Conservation (phyloP, 2,888 invertebrate genomes). For the Leptarthrus brevirostris region DNA sequence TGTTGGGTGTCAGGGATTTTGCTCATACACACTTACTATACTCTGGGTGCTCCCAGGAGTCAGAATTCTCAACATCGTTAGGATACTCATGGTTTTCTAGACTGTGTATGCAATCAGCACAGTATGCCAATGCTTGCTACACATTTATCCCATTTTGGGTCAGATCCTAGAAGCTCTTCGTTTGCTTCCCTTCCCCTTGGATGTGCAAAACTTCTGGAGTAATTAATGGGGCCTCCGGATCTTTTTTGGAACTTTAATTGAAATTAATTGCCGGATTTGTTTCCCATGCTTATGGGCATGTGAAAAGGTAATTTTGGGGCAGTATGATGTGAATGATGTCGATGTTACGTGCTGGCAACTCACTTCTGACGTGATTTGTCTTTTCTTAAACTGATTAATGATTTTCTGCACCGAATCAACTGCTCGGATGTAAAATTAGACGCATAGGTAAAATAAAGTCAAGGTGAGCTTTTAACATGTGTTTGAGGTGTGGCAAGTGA, state of each 20-base stretch:
- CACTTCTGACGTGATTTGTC: constrained; percentile 42
- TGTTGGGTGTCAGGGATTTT: constrained; percentile 28
- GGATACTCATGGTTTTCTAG: too few species aligned
- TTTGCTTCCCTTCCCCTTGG: constrained; percentile 6
- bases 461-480: neutral
- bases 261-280: constrained; percentile 53
- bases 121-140: constrained; percentile 1
- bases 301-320: constrained; percentile 42
- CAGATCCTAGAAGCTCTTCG: neutral
- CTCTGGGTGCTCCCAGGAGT: constrained; percentile 13
- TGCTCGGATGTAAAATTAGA: neutral
- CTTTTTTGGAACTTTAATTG: constrained; percentile 54
- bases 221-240: constrained; percentile 52
- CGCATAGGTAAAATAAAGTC: too few species aligned
- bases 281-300: constrained; percentile 46
- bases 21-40: constrained; percentile 11
- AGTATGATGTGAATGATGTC: constrained; percentile 47
- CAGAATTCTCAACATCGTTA: too few species aligned
- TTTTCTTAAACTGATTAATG: constrained; percentile 47
- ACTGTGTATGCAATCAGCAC: neutral
- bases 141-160: constrained; percentile 1
- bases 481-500: neutral
- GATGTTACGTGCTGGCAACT: constrained; percentile 48
- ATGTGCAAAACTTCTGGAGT: constrained; percentile 49
- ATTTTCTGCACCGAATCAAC: constrained; percentile 30